phyloP scores from a whole-genome alignment of 2,888 invertebrate species.

The Lithophane semibrunnea region DNA sequence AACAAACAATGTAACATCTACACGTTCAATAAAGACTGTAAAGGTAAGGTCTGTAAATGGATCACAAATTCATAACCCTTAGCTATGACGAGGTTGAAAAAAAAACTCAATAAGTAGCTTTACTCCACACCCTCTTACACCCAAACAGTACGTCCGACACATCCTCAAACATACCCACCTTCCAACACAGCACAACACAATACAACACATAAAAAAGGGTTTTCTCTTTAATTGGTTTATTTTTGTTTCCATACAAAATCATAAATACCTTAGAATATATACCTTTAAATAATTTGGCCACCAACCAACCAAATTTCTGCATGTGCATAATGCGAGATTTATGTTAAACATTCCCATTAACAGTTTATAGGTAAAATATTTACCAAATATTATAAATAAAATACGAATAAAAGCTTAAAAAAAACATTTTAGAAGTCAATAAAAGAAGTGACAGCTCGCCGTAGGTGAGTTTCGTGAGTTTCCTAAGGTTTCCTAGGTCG shows the following conservation, averaged over 20 bases:
- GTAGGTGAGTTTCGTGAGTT: too few relatives aligned
- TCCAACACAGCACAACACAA: not conserved
- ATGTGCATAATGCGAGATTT: constrained; percentile 61
- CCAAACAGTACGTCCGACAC: not conserved
- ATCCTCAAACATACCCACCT: not conserved
- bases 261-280: constrained; percentile 53
- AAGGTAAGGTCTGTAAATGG: too few relatives aligned
- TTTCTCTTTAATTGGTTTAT: too few relatives aligned
- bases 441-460: constrained; percentile 22
- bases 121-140: too few relatives aligned
- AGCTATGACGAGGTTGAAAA: too few relatives aligned
- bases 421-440: constrained; percentile 7
- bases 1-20: not conserved
- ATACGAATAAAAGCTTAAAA: not conserved
- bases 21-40: too few relatives aligned
- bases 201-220: too few relatives aligned
- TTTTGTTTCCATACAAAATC: too few relatives aligned
- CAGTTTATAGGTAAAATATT: constrained; percentile 12
- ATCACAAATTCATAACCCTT: too few relatives aligned
- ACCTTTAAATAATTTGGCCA: constrained; percentile 62
- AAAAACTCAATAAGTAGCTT: too few relatives aligned
- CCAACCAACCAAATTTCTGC: constrained; percentile 39
- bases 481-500: too few relatives aligned
- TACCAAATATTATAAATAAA: constrained; percentile 1
- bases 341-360: not conserved